Evolutionary conservation across 2,888 invertebrate genomes (phyloP).

Genomic region (Drosophila quinaria): DNA sequence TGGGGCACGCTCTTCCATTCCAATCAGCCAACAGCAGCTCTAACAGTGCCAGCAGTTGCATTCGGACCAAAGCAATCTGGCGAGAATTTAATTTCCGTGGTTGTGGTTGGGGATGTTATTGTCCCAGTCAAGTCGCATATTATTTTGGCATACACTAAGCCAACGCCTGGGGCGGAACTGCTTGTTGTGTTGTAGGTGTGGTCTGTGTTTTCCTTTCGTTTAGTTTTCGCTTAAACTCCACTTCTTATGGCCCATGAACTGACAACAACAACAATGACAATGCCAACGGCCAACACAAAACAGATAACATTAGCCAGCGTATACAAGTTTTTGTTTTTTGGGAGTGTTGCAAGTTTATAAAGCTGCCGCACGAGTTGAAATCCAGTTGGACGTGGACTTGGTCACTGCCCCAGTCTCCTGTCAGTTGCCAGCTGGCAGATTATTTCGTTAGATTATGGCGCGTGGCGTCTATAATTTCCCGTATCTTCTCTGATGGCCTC

Average conservation of each 20-base stretch:
- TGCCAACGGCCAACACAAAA: conserved; percentile 37
- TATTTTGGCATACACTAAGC: conserved; percentile 54
- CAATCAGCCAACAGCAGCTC: conserved; percentile 49
- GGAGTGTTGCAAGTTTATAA: conserved; percentile 52
- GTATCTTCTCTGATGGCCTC: conserved; percentile 20
- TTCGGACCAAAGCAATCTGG: conserved; percentile 43
- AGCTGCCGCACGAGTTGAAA: conserved; percentile 38
- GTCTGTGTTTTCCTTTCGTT: conserved; percentile 35
- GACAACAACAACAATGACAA: conserved; percentile 6
- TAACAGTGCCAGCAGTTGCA: conserved; percentile 36
- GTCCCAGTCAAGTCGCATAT: conserved; percentile 48
- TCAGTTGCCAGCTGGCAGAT: conserved; percentile 28
- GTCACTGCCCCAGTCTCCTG: conserved; percentile 17
- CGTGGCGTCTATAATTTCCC: conserved; percentile 46
- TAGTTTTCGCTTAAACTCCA: conserved; percentile 62
- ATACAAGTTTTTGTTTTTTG: conserved; percentile 20
- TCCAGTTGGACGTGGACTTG: conserved; percentile 21
- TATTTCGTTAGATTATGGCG: conserved; percentile 61
- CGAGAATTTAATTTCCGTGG: conserved; percentile 58
- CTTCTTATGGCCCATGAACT: conserved; percentile 56
- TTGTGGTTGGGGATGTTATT: conserved; percentile 43
- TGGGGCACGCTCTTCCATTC: conserved; percentile 45
- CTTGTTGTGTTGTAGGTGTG: conserved; percentile 47
- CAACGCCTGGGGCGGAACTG: conserved; percentile 13
- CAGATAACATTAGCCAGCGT: conserved; percentile 54